Conservation (phyloP, 2,888 invertebrate genomes). For the Tethea ocularis region DNA sequence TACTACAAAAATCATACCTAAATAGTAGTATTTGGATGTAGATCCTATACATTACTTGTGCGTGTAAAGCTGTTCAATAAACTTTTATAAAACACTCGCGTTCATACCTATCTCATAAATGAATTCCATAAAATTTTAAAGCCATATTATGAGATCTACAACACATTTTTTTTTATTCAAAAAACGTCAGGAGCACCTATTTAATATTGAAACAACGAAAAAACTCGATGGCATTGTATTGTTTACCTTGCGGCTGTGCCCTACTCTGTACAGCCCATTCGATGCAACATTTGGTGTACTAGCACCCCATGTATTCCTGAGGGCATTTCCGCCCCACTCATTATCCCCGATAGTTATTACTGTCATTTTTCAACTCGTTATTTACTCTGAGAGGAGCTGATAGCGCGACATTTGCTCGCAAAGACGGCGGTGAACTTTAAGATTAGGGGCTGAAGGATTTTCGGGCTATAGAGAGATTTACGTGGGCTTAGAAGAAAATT, state of each 20-base stretch:
- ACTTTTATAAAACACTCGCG: too few relatives aligned
- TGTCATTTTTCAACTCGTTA: conserved; percentile 84
- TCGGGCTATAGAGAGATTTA: conserved; percentile 62
- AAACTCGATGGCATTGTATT: conserved; percentile 46
- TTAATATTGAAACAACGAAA: conserved; percentile 36
- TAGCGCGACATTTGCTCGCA: conserved; percentile 78
- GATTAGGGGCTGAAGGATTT: conserved; percentile 72
- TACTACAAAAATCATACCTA: too few relatives aligned
- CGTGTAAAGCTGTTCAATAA: too few relatives aligned
- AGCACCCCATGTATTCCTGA: conserved; percentile 75
- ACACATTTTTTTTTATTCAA: conserved; percentile 8
- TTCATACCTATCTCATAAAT: neutral
- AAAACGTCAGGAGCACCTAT: conserved; percentile 32
- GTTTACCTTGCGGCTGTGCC: conserved; percentile 62
- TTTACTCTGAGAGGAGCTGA: conserved; percentile 81
- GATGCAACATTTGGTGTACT: conserved; percentile 75
- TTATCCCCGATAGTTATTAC: conserved; percentile 82
- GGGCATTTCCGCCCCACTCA: conserved; percentile 81
- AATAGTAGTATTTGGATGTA: too few relatives aligned
- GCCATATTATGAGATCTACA: neutral
- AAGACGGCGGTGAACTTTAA: conserved; percentile 57
- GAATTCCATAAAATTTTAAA: neutral
- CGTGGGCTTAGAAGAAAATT: conserved; percentile 70
- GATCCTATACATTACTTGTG: too few relatives aligned
- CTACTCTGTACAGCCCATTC: conserved; percentile 29